Base-by-base conservation (phyloP, 1,140 invertebrate genomes). In the Venturia canescens region DNA sequence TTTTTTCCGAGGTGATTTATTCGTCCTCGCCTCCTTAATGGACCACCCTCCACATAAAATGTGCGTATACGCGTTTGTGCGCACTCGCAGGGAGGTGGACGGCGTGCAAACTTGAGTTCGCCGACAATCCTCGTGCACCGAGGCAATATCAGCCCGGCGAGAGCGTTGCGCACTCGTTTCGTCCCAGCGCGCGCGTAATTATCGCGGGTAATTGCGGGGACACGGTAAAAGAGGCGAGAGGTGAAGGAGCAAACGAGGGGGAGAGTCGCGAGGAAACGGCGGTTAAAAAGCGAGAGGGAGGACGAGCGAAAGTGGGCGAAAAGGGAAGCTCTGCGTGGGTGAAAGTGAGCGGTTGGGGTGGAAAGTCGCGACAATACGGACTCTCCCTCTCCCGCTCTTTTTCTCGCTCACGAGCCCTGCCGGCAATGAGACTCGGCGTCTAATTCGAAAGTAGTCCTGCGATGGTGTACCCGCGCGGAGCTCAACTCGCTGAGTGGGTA, bases 401-500 rank as follows among this genome's bases (percentile, higher is more conserved):
- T 4, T 27, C 26, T 21, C 48, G 29, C 31, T 26, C 26, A 48
- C n/a, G 5, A 23, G 3, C 60, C 60, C 60, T 26, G n/a, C 60
- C 0, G 27, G 60, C 23, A 23, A 26, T 53, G n/a, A 29, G 71
- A 44, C 72, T 53, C 34, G 48, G 53, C 77, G 60, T 21, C 78
- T 72, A 80, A 72, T 80, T 80, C 69, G 78, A 80, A 80, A 80
- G 78, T 80, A 72, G 53, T 57, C 29, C 53, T 60, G n/a, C n/a
- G 72, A 60, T 29, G 53, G 53, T 76, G 29, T 60, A 76, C 53
- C 23, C 60, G 60, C 60, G 60, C 60, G 60, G 23, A 63, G 72
- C 72, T 23, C 48, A 18, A 53, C 31, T 34, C 70, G 76, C 78
- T 81, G 81, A 84, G 81, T 86, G 78, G 83, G 69, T 84, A 86